Evolutionary conservation across 2,888 invertebrate species (phyloP), one percentile per base, ranked within the genome.

Genomic region (Pherbina coryleti): DNA sequence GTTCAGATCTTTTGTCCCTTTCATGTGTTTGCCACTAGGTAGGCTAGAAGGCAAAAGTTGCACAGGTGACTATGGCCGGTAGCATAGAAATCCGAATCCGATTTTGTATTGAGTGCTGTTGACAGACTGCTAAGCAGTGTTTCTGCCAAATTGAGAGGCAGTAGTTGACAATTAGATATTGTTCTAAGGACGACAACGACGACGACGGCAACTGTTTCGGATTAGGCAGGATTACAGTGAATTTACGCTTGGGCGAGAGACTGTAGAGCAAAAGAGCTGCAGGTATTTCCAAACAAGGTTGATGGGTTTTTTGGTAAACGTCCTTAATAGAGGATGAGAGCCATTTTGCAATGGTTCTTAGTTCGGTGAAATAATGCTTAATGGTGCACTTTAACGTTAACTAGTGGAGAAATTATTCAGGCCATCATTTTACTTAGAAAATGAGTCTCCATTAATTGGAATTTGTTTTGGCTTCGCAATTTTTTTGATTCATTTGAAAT

Each of bases 81-180:
- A 44, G 44, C 44, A 44, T 44, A 44, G 44, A 44, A 44, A 44
- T 60, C 28, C 5, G 5, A 74, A 74, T 74, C 74, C 74, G 74
- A 74, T 74, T 74, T 74, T 25, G 8, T 34, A 28, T 19, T 74
- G 64, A 74, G 51, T 31, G 55, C 74, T 62, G 49, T 64, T 64
- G 74, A 74, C 74, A 74, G 64, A 53, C 44, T 67, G 53, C 70
- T 71, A 71, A 71, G 70, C 55, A 53, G 25, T 53, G 53, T 51
- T 74, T 19, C 22, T 57, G 22, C 37, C 19, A 72, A 57, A 72
- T 57, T 57, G 55, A 55, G 37, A 19, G 37, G 25, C 37, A 72
- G 72, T 37, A 17, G 57, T 72, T 72, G 72, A 72, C 72, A 72
- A 72, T 72, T 72, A 72, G 72, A 57, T 22, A 22, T 37, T 37